A percentile compares a stretch with the other conserved stretches of the same genome.
phyloP scores from a whole-genome alignment of 2,888 invertebrate species.

The Actias luna region DNA sequence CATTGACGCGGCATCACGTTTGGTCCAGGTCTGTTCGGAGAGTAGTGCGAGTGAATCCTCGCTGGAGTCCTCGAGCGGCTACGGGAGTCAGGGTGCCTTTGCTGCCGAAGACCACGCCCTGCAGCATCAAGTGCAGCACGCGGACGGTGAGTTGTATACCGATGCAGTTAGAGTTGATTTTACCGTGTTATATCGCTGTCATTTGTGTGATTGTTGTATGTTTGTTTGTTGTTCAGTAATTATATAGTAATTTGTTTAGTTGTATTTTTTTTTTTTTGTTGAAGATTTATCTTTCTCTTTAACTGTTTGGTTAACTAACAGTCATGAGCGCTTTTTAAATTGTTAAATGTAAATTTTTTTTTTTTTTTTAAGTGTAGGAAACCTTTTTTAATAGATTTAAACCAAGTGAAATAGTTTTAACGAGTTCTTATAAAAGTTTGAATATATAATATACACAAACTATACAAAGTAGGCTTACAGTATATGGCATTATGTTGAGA shows the following conservation, averaged over 20 bases:
- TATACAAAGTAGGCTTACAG: too few relatives aligned
- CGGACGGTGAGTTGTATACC: conserved; percentile 63
- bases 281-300: neutral
- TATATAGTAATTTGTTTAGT: conserved; percentile 19
- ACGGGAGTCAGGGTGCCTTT: conserved; percentile 88
- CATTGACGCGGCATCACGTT: conserved; percentile 12
- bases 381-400: too few relatives aligned
- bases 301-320: neutral
- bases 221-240: neutral
- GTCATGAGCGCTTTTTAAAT: neutral
- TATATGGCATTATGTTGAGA: too few relatives aligned
- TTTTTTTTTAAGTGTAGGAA: too few relatives aligned
- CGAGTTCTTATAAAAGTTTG: too few relatives aligned
- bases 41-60: conserved; percentile 88
- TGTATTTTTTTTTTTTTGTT: neutral
- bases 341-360: too few relatives aligned
- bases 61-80: conserved; percentile 88
- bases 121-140: conserved; percentile 62
- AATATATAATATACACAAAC: too few relatives aligned
- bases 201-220: conserved; percentile 6
- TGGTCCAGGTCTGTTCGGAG: conserved; percentile 71
- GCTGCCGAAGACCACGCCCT: conserved; percentile 79
- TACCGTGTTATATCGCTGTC: conserved; percentile 18
- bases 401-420: too few relatives aligned
- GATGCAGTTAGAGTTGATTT: conserved; percentile 14